These are phyloP conservation scores for Paraescarpia echinospica DNA, from an alignment of 1,140 invertebrate species.

Conservation along the genomic window DNA sequence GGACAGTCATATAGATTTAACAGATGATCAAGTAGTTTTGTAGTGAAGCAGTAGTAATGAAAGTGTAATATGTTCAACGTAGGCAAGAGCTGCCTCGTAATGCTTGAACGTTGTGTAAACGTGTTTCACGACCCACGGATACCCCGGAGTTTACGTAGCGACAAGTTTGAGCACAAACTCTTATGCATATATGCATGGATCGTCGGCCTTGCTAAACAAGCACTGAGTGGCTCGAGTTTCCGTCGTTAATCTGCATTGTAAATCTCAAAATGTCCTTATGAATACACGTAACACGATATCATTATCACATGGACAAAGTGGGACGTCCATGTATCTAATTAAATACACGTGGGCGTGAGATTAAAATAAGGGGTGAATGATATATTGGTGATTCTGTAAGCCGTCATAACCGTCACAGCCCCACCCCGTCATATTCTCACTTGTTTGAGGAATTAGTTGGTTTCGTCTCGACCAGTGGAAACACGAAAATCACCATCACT, in stretches of 20 bases:
- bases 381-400: neutral
- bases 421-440: no score
- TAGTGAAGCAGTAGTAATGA: neutral
- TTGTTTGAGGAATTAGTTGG: no score
- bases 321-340: neutral
- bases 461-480: no score
- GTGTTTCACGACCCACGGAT: neutral
- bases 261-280: neutral
- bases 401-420: no score
- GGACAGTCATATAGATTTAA: no score
- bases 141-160: neutral
- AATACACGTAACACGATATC: neutral
- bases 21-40: no score
- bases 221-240: neutral
- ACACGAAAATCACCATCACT: no score
- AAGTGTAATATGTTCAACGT: neutral
- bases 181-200: neutral
- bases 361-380: neutral
- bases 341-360: neutral
- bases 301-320: neutral
- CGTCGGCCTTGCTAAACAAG: neutral
- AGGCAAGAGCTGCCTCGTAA: neutral
- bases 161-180: neutral
- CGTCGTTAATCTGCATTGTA: neutral
- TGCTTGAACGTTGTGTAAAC: neutral